Conservation (phyloP, 2,113 vertebrate species). For the Elgaria multicarinata region DNA sequence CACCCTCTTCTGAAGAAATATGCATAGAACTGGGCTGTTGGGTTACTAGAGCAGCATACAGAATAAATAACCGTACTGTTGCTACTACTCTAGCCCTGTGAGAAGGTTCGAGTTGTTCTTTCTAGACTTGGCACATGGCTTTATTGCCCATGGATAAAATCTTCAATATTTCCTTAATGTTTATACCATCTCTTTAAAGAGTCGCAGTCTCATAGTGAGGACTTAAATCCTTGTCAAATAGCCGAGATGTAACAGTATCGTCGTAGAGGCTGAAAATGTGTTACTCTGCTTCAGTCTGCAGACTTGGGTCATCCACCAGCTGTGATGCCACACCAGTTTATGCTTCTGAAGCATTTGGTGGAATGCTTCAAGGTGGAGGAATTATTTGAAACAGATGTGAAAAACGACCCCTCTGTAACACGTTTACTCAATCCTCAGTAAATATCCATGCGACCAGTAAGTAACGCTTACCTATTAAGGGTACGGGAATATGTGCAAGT, state of each 20-base stretch:
- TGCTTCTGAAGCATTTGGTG: constrained; percentile 81
- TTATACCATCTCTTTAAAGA: constrained; percentile 54
- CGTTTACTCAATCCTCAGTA: constrained; percentile 76
- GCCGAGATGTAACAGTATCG: constrained; percentile 73
- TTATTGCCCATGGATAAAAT: constrained; percentile 18
- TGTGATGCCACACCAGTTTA: constrained; percentile 72
- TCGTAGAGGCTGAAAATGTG: constrained; percentile 66
- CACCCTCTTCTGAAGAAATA: background rate
- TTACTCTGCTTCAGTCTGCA: constrained; percentile 68
- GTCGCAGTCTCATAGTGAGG: constrained; percentile 55
- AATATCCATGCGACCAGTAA: constrained; percentile 70
- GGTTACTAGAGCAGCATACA: background rate
- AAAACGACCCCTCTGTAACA: constrained; percentile 73
- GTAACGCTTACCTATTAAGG: constrained; percentile 29
- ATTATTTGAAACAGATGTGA: constrained; percentile 84
- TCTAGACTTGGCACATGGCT: constrained; percentile 35
- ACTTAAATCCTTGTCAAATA: constrained; percentile 66
- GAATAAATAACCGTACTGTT: constrained; percentile 30
- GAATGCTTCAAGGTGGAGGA: constrained; percentile 72
- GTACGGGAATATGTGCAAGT: constrained; percentile 35
- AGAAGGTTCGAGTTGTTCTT: constrained; percentile 34
- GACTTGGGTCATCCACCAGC: constrained; percentile 72
- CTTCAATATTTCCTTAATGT: constrained; percentile 26
- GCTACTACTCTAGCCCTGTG: constrained; percentile 22
- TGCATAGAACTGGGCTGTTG: background rate